Percentiles rank a stretch among this genome's conserved stretches.
Conservation (phyloP, 2,797 vertebrate species). For the Molothrus aeneus region DNA sequence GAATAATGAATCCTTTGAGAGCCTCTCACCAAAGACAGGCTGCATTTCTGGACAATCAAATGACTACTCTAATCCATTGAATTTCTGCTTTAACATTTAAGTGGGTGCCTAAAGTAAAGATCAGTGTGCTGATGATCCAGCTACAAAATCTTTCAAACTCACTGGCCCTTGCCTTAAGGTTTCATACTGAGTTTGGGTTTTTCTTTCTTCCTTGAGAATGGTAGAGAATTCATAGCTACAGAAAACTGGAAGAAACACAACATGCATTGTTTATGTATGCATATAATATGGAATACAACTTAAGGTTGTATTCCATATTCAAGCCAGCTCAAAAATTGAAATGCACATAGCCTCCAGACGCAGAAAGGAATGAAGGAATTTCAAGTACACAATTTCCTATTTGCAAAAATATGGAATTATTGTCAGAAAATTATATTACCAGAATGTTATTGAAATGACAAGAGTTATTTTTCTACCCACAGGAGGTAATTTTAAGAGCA, state of each 20-base stretch:
- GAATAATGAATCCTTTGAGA: neutral
- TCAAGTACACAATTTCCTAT: neutral
- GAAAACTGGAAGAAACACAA: neutral
- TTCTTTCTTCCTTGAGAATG: neutral
- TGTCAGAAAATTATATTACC: neutral
- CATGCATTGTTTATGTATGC: neutral
- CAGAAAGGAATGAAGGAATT: neutral
- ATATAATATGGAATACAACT: neutral
- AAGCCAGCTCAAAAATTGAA: neutral
- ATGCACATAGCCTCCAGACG: neutral
- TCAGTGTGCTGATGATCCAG: neutral
- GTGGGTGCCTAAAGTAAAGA: neutral
- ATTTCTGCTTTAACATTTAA: neutral
- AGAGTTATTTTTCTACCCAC: neutral
- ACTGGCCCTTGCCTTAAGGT: neutral
- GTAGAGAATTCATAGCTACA: neutral
- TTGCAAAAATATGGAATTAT: neutral
- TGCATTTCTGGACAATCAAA: neutral
- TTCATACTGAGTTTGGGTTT: neutral
- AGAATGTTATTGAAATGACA: neutral
- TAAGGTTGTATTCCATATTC: neutral
- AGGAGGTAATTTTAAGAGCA: neutral
- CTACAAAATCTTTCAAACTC: neutral
- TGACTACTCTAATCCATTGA: neutral
- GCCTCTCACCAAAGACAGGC: neutral